These are phyloP conservation scores for Julus scanicus DNA, from an alignment of 2,888 invertebrate genomes.

Conservation along the genomic window DNA sequence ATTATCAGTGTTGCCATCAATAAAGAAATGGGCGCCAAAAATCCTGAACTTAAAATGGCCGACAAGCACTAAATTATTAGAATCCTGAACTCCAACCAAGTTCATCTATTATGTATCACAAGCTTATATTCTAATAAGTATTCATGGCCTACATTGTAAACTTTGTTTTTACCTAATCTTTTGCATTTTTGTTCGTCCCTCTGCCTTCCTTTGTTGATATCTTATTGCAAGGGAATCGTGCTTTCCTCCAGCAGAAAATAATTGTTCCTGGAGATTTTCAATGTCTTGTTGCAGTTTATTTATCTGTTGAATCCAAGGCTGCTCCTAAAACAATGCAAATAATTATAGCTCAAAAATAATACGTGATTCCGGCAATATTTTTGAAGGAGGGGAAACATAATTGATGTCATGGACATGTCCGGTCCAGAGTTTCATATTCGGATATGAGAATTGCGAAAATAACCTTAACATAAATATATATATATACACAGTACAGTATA, in stretches of 20 bases:
- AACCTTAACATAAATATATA: not conserved
- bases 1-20: no score
- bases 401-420: conserved; percentile 18
- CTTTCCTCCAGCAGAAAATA: conserved; percentile 47
- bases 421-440: not conserved
- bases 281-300: conserved; percentile 53
- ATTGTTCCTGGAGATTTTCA: conserved; percentile 55
- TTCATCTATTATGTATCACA: no score
- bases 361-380: not conserved
- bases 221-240: conserved; percentile 50
- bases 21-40: no score
- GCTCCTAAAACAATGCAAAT: conserved; percentile 44
- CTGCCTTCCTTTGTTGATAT: conserved; percentile 54
- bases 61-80: no score
- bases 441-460: no score
- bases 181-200: conserved; percentile 55
- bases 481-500: not conserved
- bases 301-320: conserved; percentile 49
- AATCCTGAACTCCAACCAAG: no score
- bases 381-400: not conserved
- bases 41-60: no score
- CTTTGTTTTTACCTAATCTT: conserved; percentile 45
- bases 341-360: not conserved
- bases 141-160: no score
- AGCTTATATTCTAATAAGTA: no score